These are phyloP conservation scores for Tragelaphus buxtoni DNA, from an alignment of 2,113 vertebrate genomes.

Conservation along the genomic window DNA sequence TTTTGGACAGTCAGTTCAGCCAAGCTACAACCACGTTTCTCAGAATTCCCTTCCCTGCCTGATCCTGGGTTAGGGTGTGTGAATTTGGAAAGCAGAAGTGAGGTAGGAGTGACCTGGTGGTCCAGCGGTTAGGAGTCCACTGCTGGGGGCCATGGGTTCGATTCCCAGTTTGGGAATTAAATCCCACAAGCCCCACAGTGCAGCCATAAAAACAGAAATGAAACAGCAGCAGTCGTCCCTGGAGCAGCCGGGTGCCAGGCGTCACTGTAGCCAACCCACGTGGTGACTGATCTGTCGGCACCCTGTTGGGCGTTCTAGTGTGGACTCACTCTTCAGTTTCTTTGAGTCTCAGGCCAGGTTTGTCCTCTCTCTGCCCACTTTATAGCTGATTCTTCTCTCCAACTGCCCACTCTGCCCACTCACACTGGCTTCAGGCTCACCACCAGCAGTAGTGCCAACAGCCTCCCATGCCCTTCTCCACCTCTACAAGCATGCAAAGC, in stretches of 20 bases:
- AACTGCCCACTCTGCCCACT: not conserved
- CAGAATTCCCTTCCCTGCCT: not conserved
- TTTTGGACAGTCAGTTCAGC: not conserved
- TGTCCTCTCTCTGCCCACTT: not conserved
- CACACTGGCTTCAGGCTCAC: not conserved
- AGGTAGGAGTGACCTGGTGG: not conserved
- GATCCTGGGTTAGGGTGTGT: not conserved
- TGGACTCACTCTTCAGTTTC: not conserved
- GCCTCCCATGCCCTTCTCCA: not conserved
- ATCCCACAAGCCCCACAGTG: not conserved
- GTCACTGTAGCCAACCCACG: fast-evolving
- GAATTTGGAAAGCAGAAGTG: not conserved
- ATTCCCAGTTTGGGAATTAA: not conserved
- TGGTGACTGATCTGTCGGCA: not conserved
- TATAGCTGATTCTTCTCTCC: not conserved
- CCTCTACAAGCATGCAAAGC: not conserved
- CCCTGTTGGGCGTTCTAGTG: no score
- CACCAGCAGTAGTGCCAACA: not conserved
- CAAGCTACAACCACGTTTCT: not conserved
- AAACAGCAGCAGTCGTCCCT: not conserved
- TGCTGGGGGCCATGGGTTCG: fast-evolving
- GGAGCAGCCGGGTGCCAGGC: not conserved
- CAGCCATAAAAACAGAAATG: not conserved
- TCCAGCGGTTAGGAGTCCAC: not conserved
- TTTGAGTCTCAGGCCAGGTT: not conserved